Conservation (phyloP, 2,888 invertebrate genomes). For the Phyto melanocephala region DNA sequence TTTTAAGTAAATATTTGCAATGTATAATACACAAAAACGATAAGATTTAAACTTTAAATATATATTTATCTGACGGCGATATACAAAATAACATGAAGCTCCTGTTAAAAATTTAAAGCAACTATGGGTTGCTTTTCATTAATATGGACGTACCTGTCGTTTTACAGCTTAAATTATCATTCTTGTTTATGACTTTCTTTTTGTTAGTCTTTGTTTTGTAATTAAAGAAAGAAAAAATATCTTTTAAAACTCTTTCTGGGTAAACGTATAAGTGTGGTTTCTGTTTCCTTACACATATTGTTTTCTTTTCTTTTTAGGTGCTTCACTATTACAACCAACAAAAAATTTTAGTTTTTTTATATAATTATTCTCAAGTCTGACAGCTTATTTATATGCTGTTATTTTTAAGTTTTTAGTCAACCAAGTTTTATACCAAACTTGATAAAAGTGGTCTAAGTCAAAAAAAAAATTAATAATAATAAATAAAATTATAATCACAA, state of each 20-base stretch:
- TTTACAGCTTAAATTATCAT: background rate
- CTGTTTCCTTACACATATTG: constrained; percentile 72
- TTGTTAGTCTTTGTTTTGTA: constrained; percentile 28
- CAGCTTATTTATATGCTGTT: constrained; percentile 16
- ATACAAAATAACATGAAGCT: too few species aligned
- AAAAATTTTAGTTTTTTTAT: background rate
- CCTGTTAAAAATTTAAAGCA: too few species aligned
- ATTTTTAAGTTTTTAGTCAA: constrained; percentile 7
- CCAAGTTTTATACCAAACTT: background rate
- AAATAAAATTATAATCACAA: too few species aligned
- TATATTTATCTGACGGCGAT: too few species aligned
- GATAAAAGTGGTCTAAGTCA: too few species aligned
- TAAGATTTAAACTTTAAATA: too few species aligned
- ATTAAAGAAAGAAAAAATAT: constrained; percentile 35
- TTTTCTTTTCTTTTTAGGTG: constrained; percentile 56
- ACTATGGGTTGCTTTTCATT: background rate
- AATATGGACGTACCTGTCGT: constrained; percentile 1
- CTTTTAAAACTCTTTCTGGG: constrained; percentile 59
- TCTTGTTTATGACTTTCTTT: background rate
- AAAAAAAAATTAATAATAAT: too few species aligned
- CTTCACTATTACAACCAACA: constrained; percentile 14
- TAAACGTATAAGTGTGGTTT: constrained; percentile 74
- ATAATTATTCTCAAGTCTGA: background rate
- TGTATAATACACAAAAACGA: too few species aligned
- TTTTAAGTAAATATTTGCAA: too few species aligned